Evolutionary conservation across 2,113 vertebrate genomes (phyloP), one percentile per base, ranked within the genome.

Genomic region (Eidolon helvum): DNA sequence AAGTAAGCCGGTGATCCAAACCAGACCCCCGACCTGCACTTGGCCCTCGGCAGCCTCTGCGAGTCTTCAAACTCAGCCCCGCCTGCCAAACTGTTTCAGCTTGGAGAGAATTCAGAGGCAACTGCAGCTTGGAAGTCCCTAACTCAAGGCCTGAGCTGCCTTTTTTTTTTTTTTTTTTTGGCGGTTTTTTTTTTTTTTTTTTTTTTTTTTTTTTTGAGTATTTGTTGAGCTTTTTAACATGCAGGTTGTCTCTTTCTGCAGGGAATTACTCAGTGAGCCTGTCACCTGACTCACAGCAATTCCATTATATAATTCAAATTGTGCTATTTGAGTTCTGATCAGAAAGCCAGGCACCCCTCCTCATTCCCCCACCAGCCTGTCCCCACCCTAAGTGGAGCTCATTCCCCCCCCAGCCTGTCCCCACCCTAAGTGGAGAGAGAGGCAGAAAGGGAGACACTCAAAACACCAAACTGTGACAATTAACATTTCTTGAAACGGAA

Each of bases 161-260:
- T 8, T 26, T 45, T 83, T 63, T 61, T 38, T 4, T 43, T 4
- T 43, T 55, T 8, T 22, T 45, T 83, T 63, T 61, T 8, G n/a
- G n/a, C n/a, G n/a, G 40, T 43, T 55, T 8, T 22, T 45, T 83
- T 63, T 61, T 8, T 26, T 45, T 83, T 63, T 35, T n/a, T 33
- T 22, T 9, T 7, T 10, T 4, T 1, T 88, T 97, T 97, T 95
- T 95, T 94, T 21, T 35, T 75, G 22, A 69, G 79, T 95, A 69
- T 97, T 98, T 97, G 96, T 97, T 96, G 96, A 96, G 96, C 97
- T 99, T 98, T 98, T 98, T 98, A 98, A 97, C 90, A 95, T 90
- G 96, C 97, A 96, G 95, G 97, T 98, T 98, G 94, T 98, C 97
- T 98, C 97, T 96, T 98, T 98, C 98, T 98, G 97, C 98, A 97